phyloP scores from a whole-genome alignment of 2,113 vertebrate genomes.

The Halichoeres trimaculatus region DNA sequence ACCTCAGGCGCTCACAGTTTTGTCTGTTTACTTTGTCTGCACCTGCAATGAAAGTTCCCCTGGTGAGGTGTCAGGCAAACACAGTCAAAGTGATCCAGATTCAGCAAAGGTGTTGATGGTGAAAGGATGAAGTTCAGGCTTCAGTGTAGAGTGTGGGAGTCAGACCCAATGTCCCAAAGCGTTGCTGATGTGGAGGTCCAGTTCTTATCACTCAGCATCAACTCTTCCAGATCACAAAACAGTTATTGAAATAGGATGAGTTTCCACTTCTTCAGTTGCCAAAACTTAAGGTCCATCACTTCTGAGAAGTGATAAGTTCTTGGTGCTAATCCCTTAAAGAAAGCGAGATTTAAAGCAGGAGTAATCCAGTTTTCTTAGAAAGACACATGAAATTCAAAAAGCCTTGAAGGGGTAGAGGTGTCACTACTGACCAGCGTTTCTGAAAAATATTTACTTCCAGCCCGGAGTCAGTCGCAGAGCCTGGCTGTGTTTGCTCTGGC shows the following conservation, averaged over 20 bases:
- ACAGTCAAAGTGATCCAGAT: constrained; percentile 28
- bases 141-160: constrained; percentile 1
- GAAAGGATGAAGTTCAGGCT: constrained; percentile 5
- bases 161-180: constrained; percentile 3
- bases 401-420: constrained; percentile 11
- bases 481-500: constrained; percentile 62
- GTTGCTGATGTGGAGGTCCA: constrained; percentile 11
- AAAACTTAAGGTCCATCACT: not conserved
- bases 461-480: constrained; percentile 29
- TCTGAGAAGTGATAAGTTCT: not conserved
- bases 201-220: constrained; percentile 7
- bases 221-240: constrained; percentile 16
- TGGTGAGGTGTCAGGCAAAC: constrained; percentile 1
- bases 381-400: not conserved
- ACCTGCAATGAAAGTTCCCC: not conserved
- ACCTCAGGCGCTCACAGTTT: constrained; percentile 7
- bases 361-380: constrained; percentile 17
- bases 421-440: constrained; percentile 36
- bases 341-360: constrained; percentile 1
- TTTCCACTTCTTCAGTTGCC: constrained; percentile 6
- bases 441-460: constrained; percentile 63
- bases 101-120: constrained; percentile 12
- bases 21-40: not conserved
- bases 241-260: not conserved
- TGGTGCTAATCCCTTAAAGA: not conserved